Evolutionary conservation across 2,113 vertebrate genomes (phyloP), one percentile per base, ranked within the genome.

Genomic region (Rhinopithecus roxellana): DNA sequence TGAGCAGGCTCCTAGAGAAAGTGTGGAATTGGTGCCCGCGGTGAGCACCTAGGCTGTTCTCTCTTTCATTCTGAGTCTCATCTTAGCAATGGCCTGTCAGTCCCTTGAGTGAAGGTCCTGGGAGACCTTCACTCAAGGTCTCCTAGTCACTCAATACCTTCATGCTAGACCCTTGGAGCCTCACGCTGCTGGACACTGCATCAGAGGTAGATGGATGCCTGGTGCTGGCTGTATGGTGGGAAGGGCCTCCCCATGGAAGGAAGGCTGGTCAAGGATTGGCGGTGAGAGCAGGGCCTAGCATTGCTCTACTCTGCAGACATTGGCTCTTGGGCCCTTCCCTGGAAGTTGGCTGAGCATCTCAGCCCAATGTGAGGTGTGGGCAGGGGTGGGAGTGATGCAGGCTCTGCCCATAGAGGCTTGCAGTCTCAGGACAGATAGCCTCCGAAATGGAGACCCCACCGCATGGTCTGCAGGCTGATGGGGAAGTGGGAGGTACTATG

Each of bases 151-250:
- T 55, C 18, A 55, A 55, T 55, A 55, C 52, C 52, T 55, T 55
- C 52, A 20, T 20, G 70, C 43, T 59, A 43, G 78, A 72, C 59
- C 17, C 64, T 27, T 5, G 35, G 43, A 45, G 61, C 30, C 20
- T 30, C 16, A 0, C 55, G 27, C 17, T 13, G 11, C 64, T 14
- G 25, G 72, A 20, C 0, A 0, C 11, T 40, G 55, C 20, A 18
- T 23, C 22, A 18, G 35, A 9, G 20, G 22, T 6, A 38, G 6
- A 23, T 38, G 59, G 70, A 85, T 12, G 38, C 61, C 45, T 77
- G 25, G 45, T 14, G 23, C 10, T 22, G 55, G 38, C 35, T 77
- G 38, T 23, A 30, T 17, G 22, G 25, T 4, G 17, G 20, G 45
- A 50, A 67, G 84, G 25, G 35, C 8, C 64, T 95, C 48, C 78